These are phyloP conservation scores for Drosophila prostipennis DNA, from an alignment of 2,888 invertebrate species.

Conservation along the genomic window DNA sequence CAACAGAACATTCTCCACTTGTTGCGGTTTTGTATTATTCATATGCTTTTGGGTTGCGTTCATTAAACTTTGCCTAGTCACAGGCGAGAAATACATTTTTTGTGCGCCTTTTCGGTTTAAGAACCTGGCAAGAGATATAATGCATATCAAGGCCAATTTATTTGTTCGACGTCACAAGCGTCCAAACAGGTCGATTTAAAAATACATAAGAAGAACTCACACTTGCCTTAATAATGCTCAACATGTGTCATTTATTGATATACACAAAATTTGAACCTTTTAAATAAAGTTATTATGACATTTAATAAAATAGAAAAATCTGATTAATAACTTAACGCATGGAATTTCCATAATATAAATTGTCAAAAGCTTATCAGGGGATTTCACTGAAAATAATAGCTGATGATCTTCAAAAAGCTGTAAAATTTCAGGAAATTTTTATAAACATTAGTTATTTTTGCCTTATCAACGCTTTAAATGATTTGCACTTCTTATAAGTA, in stretches of 20 bases:
- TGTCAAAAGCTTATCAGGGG: not conserved
- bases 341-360: not conserved
- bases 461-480: not conserved
- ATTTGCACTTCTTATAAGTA: not conserved
- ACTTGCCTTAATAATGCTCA: not conserved
- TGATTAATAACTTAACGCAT: not conserved
- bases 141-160: conserved; percentile 39
- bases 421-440: not conserved
- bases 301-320: not conserved
- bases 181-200: conserved; percentile 29
- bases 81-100: conserved; percentile 15
- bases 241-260: not conserved
- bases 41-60: conserved; percentile 36
- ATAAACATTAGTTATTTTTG: not conserved
- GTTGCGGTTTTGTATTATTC: conserved; percentile 21
- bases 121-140: conserved; percentile 34
- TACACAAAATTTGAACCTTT: not conserved
- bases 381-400: not conserved
- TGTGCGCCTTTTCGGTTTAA: conserved; percentile 42
- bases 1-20: conserved; percentile 22
- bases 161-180: not conserved
- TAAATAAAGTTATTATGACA: not conserved
- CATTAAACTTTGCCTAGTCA: conserved; percentile 54
- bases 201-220: conserved; percentile 25
- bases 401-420: not conserved